Percentiles rank a stretch among this genome's conserved stretches.
Evolutionary conservation across 2,113 vertebrate genomes (phyloP).

Genomic region (Benitochromis conjunctus): DNA sequence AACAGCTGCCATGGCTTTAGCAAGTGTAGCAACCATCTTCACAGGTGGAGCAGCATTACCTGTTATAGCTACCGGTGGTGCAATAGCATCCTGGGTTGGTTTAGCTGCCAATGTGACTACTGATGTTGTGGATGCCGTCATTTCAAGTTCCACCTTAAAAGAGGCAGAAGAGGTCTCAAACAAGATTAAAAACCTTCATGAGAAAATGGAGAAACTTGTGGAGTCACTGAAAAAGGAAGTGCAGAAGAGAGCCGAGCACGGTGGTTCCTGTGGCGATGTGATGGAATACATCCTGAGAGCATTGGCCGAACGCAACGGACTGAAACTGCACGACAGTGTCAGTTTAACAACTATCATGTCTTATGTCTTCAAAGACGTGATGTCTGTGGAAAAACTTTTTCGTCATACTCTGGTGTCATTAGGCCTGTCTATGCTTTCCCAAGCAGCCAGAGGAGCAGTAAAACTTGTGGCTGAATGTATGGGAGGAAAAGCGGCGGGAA

Average conservation of each 20-base stretch:
- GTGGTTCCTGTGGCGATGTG: not conserved
- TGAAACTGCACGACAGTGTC: not conserved
- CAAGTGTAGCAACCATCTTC: not conserved
- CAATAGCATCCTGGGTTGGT: not conserved
- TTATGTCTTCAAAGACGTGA: not conserved
- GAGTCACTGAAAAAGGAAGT: not conserved
- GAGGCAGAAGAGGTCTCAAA: not conserved
- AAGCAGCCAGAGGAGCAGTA: not conserved
- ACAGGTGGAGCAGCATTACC: not conserved
- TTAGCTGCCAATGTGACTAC: not conserved
- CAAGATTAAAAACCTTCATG: not conserved
- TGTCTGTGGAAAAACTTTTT: not conserved
- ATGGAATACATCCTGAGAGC: not conserved
- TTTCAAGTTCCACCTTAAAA: not conserved
- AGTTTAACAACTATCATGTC: not conserved
- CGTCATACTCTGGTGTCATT: not conserved
- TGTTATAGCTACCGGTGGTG: not conserved
- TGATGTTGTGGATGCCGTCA: not conserved
- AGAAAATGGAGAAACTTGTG: accelerated
- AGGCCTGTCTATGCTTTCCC: not conserved
- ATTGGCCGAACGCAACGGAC: not conserved
- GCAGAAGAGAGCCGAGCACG: not conserved
- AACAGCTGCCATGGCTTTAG: not conserved
- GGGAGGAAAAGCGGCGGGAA: not conserved
- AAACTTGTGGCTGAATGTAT: not conserved